Evolutionary conservation across 2,797 vertebrate species (phyloP), one percentile per base, ranked within the genome.

Genomic region (Numenius phaeopus): DNA sequence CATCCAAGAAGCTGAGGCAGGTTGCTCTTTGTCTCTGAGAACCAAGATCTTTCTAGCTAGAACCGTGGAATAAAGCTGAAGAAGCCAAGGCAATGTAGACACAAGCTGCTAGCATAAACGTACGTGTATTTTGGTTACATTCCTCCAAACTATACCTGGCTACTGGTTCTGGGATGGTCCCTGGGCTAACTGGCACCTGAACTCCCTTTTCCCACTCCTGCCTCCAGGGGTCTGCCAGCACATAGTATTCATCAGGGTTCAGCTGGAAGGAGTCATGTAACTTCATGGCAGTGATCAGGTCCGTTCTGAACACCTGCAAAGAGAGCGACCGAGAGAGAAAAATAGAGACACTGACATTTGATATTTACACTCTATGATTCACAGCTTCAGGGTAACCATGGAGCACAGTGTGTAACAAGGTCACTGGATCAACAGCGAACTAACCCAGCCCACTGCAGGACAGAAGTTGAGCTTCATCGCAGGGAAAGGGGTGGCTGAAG

Each of bases 161-260:
- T 89, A 98, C 97, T 7, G 99, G 99, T 96, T 99, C 98, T 5
- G 99, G 99, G 94, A 99, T 98, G 97, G 99, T 99, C 93, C 99
- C 98, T 2, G 99, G 99, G 97, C 99, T 99, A 98, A 99, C 99
- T 4, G 99, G 99, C 83, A 99, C 99, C 98, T 99, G 99, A 87
- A 99, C 99, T 8, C 99, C 99, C 93, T 99, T 99, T 97, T 99
- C 99, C 99, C 99, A 99, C 93, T 99, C 99, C 98, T 99, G 99
- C 91, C 99, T 98, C 99, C 99, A 99, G 32, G 99, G 98, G 96
- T 99, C 99, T 7, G 99, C 99, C 82, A 99, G 97, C 90, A 99
- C 97, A 70, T 99, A 99, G 98, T 99, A 99, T 65, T 99, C 99
- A 79, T 99, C 99, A 0, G 99, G 98, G 98, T 98, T 99, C 97